Evolutionary conservation across 2,797 vertebrate genomes (phyloP).

Genomic region (Myioborus miniatus): DNA sequence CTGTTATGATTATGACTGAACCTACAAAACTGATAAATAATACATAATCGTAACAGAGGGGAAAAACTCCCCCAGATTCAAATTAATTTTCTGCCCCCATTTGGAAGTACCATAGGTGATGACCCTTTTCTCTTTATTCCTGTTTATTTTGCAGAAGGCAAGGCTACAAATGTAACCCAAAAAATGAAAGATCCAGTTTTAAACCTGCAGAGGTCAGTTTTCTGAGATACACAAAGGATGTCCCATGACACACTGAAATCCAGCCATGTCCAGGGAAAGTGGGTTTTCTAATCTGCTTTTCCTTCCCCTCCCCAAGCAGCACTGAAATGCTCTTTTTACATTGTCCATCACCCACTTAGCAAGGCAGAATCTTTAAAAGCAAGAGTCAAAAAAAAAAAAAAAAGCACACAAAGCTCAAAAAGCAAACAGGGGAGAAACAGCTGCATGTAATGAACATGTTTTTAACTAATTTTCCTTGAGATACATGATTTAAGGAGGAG

Average conservation of each 20-base stretch:
- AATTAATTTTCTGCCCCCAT: not conserved
- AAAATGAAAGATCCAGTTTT: not conserved
- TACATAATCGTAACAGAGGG: rapidly evolving
- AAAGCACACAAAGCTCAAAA: not conserved
- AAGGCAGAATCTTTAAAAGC: not conserved
- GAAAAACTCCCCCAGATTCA: not conserved
- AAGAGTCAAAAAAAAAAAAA: not conserved
- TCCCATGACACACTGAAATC: not conserved
- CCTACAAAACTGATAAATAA: not conserved
- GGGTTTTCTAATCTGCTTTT: not conserved
- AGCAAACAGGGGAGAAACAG: not conserved
- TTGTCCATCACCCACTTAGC: not conserved
- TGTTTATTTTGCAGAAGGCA: not conserved
- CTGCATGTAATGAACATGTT: not conserved
- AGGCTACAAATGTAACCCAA: not conserved
- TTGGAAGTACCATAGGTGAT: not conserved
- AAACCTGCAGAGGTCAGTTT: not conserved
- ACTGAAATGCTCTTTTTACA: not conserved
- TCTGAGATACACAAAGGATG: not conserved
- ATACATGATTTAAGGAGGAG: not conserved
- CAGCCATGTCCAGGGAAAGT: not conserved
- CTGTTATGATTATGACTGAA: not conserved
- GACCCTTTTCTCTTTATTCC: not conserved
- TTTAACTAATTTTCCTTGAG: not conserved
- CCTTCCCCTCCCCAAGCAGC: not conserved